Percentiles rank a stretch among this genome's conserved stretches.
Conservation (phyloP, 2,797 vertebrate species). For the Hipposideros larvatus region DNA sequence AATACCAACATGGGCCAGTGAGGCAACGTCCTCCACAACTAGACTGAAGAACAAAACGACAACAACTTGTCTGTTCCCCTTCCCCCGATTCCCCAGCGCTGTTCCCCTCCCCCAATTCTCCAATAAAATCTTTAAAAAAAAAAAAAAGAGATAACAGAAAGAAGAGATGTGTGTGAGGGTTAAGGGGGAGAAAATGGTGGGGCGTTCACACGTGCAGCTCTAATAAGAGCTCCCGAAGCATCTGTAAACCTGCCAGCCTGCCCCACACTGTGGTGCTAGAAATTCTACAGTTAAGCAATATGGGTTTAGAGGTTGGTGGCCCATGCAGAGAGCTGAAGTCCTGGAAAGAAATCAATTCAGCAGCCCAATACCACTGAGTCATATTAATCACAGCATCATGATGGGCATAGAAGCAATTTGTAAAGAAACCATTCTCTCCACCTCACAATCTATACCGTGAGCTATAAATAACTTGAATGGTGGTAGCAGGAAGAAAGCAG, state of each 20-base stretch:
- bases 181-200: neutral
- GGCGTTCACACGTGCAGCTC: neutral
- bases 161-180: neutral
- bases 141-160: neutral
- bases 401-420: constrained; percentile 68
- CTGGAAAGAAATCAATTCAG: constrained; percentile 61
- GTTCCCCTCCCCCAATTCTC: no score
- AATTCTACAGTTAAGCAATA: neutral
- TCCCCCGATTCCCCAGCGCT: no score
- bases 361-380: neutral
- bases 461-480: constrained; percentile 63
- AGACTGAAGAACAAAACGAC: no score
- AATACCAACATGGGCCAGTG: no score
- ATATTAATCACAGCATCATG: constrained; percentile 61
- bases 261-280: neutral
- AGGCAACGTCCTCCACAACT: no score
- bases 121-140: no score
- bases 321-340: constrained; percentile 47
- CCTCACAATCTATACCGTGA: constrained; percentile 61
- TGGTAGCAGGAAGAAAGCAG: constrained; percentile 71
- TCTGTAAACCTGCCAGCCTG: neutral
- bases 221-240: neutral
- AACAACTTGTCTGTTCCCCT: no score
- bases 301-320: constrained; percentile 30
- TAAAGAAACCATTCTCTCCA: constrained; percentile 54